Base-by-base conservation (phyloP, 2,888 invertebrate species). In the Phorcus lineatus region DNA sequence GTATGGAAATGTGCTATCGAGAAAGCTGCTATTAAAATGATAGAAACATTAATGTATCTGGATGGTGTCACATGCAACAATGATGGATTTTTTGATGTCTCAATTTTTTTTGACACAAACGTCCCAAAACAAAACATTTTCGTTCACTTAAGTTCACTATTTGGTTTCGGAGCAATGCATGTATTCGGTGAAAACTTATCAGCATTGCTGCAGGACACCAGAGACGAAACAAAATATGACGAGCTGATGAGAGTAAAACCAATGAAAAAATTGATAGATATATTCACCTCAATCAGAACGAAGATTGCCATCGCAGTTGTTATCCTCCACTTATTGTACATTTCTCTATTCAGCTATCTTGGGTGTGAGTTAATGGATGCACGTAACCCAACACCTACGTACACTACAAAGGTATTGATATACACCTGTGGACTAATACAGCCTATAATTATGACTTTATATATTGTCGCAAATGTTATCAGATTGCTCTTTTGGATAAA, bases 281-380 rank as follows among this genome's bases (percentile, higher is more conserved):
- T 89, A 67, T 90, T 90, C 80, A 88, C 86, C 80, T 83, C 78
- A 0, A 84, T 88, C 74, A 90, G 88, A 28, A 87, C 89, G 55
- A 88, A 87, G 86, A 87, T 87, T 1, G 91, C 88, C 80, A 82
- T 82, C 0, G 40, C 87, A 0, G 79, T 91, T 13, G 87, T 90
- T 85, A 3, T 88, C 3, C 66, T 90, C 13, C 91, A 91, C 77
- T 85, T 91, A 11, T 57, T 82, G 2, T 91, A 91, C 81, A 91
- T 91, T 90, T 81, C 83, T 62, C 74, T 89, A 7, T 88, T 89
- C 57, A 89, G 85, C 47, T 87, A 83, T 67, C 75, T 86, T 19
- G 84, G 83, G 2, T 74, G 84, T 22, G 82, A 84, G 36, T 78
- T 87, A 54, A 76, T 86, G 1, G 78, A 80, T 70, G 84, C 82